Evolutionary conservation across 2,888 invertebrate genomes (phyloP), one percentile per base, ranked within the genome.

Genomic region (Aphidius colemani): DNA sequence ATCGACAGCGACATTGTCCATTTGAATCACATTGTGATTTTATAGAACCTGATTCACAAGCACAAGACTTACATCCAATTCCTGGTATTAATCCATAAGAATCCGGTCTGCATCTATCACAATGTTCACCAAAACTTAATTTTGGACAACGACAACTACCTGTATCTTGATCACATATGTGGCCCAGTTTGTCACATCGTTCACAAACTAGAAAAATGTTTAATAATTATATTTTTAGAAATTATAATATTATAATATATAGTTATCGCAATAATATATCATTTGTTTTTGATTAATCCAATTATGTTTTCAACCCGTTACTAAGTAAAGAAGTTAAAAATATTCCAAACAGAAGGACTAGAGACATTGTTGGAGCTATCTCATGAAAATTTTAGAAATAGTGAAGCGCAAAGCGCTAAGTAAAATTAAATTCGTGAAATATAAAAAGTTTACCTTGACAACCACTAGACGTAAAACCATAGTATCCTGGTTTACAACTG

Each of bases 141-240:
- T 88, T 88, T 6, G 98, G 97, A 77, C 98, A 98, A 65, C 94
- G 90, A 83, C 99, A 99, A 64, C 93, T 89, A 0, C 98, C 98
- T 18, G 72, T 72, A 69, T 89, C 86, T 0, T 92, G 88, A 75
- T 98, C 94, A 78, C 98, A 99, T 61, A 95, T 89, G 78, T 95
- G 94, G 7, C 95, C 96, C 40, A 90, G 89, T 61, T 88, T 86
- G 63, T 89, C 86, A 78, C 95, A 95, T 0, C 85, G 83, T 10
- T 93, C 92, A 76, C 95, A 95, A 48, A 86, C 92, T 92, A 82
- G n/a, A n/a, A 18, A 79, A 80, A 69, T 70, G n/a, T n/a, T n/a
- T n/a, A n/a, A n/a, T n/a, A n/a, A n/a, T n/a, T n/a, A n/a, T n/a
- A n/a, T n/a, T n/a, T n/a, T n/a, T n/a, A n/a, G n/a, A n/a, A n/a